These are phyloP conservation scores for Lucilia sericata DNA, from an alignment of 1,140 invertebrate genomes.

Conservation along the genomic window DNA sequence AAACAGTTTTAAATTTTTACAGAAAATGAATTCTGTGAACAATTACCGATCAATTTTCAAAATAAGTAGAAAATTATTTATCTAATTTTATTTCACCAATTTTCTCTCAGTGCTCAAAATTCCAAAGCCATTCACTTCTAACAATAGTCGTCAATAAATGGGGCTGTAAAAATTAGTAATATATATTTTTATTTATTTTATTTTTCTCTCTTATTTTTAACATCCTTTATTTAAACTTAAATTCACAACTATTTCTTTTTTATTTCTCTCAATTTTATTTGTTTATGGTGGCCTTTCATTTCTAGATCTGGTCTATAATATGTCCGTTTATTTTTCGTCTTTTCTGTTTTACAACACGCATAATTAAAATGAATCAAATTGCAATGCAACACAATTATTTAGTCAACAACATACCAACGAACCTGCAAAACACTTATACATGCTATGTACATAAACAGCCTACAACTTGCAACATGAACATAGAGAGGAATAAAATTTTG, in stretches of 20 bases:
- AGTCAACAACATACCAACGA: not conserved
- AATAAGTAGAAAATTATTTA: no score
- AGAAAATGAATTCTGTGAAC: no score
- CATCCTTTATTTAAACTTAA: not conserved
- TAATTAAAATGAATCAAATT: constrained; percentile 49
- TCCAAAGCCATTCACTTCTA: not conserved
- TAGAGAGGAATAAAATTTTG: not conserved
- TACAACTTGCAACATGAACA: constrained; percentile 11
- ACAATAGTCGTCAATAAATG: not conserved
- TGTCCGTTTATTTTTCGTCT: not conserved
- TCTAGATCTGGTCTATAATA: not conserved
- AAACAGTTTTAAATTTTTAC: no score
- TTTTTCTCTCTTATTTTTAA: not conserved
- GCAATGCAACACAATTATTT: constrained; percentile 30
- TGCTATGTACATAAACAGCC: not conserved
- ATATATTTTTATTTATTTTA: constrained; percentile 46
- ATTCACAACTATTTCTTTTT: not conserved
- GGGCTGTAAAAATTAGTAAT: not conserved
- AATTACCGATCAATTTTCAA: no score
- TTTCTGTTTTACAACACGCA: constrained; percentile 21
- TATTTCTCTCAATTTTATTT: not conserved
- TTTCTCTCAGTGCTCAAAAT: not conserved
- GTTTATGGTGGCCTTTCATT: constrained; percentile 15
- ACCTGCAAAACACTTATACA: not conserved
- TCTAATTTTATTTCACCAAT: no score